Base-by-base conservation (phyloP, 2,113 vertebrate genomes). In the Catharus bicknelli region DNA sequence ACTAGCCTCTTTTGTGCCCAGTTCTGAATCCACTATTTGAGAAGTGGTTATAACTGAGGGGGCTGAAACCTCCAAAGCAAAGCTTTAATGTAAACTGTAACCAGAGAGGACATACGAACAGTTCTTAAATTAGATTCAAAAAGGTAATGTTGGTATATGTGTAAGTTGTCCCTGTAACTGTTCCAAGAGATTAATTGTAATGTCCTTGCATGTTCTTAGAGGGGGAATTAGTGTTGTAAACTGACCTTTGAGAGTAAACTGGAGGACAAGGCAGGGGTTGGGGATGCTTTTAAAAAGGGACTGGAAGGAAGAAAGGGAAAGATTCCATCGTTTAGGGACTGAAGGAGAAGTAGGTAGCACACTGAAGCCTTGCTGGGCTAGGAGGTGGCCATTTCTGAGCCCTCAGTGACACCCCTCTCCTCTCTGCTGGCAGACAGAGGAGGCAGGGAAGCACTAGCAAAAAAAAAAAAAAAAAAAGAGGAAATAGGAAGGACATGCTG, bases 151-250 rank as follows among this genome's bases (percentile, higher is more conserved):
- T 82, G 61, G 66, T 87, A n/a, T 70, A 64, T 79, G 13, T 86
- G 23, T 75, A 63, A 84, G 48, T 87, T 90, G 67, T 90, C 81
- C 70, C 86, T 93, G 62, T 87, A 82, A 69, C 89, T 66, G 53
- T 90, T 92, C 87, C 89, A 87, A 89, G 87, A 89, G 91, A 66
- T 90, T 88, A 83, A 86, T 93, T 84, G 87, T 75, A 54, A 12
- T 68, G 70, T 74, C 73, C 53, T 84, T 75, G 73, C 43, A 1
- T 59, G 69, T 72, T 89, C 53, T 38, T 68, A 45, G 53, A 84
- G 25, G 15, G 21, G 73, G 42, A 70, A 45, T 92, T 64, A 67
- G 42, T 0, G 3, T 58, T 62, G 54, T 61, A 79, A 92, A 83
- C n/a, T 82, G 86, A 82, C 74, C 86, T 73, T 58, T 68, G n/a